A percentile compares a stretch with the other conserved stretches of the same genome.
phyloP scores from a whole-genome alignment of 2,797 vertebrate species.

The Muraenolepis orangiensis region DNA sequence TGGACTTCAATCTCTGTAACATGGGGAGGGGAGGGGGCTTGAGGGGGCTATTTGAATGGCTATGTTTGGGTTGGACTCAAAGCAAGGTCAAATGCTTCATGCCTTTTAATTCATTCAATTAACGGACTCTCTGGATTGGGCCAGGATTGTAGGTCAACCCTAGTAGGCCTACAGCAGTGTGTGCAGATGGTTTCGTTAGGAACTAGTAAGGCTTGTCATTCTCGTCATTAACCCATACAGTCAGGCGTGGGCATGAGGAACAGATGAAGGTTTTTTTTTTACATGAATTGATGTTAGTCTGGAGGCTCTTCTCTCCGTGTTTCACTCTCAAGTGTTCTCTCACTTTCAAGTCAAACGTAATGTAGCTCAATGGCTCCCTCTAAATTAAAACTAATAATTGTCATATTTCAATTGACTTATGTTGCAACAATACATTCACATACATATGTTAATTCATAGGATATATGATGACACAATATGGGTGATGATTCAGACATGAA shows the following conservation, averaged over 20 bases:
- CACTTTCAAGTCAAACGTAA: no score
- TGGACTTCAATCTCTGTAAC: background rate
- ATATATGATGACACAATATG: no score
- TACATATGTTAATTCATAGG: no score
- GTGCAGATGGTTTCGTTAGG: background rate
- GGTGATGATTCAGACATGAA: no score
- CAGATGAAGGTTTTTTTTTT: background rate
- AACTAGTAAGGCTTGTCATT: no score
- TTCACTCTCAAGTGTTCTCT: no score
- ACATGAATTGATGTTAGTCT: no score
- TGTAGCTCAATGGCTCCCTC: no score
- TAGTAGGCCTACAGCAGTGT: background rate
- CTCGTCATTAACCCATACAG: background rate
- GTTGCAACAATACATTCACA: no score
- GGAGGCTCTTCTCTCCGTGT: no score
- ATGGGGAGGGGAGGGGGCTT: background rate
- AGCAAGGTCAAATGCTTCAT: constrained; percentile 36
- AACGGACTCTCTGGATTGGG: constrained; percentile 30
- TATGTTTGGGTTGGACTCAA: constrained; percentile 18
- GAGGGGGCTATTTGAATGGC: background rate
- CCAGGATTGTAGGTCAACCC: constrained; percentile 48
- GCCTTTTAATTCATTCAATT: constrained; percentile 51
- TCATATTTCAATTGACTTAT: no score
- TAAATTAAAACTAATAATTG: no score
- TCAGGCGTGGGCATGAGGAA: background rate